A percentile compares a stretch with the other conserved stretches of the same genome.
Conservation (phyloP, 2,113 vertebrate species). For the Myotis brandtii region DNA sequence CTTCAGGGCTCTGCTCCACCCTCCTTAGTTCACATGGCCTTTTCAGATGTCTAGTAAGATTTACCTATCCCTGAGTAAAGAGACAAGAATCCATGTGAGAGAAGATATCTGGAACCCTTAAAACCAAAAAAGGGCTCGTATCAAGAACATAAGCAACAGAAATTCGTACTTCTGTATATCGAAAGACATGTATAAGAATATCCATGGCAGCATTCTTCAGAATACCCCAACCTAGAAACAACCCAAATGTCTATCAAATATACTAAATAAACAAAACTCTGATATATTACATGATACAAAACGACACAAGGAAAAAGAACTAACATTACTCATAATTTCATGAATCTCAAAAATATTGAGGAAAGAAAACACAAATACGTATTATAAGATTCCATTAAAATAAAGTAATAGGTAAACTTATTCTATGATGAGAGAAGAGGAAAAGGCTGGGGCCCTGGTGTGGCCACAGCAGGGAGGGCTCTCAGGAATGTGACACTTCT, state of each 20-base stretch:
- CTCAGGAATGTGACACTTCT: background rate
- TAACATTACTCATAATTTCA: background rate
- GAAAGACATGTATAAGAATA: background rate
- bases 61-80: background rate
- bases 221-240: conserved; percentile 11
- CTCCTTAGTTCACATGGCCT: background rate
- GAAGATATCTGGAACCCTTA: background rate
- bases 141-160: background rate
- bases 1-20: background rate
- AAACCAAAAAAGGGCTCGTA: background rate
- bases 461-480: background rate
- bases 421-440: background rate
- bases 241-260: background rate
- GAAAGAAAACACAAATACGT: background rate
- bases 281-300: background rate
- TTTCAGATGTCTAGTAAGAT: background rate
- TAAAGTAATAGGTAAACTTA: background rate
- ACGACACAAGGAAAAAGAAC: conserved; percentile 4
- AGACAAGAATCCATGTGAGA: background rate
- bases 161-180: background rate
- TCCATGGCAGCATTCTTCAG: background rate
- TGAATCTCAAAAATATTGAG: background rate
- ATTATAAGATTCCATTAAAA: background rate
- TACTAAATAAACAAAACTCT: conserved; percentile 17
- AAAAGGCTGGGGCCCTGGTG: rapidly evolving